Evolutionary conservation across 2,113 vertebrate species (phyloP).

Genomic region (Reinhardtius hippoglossoides): DNA sequence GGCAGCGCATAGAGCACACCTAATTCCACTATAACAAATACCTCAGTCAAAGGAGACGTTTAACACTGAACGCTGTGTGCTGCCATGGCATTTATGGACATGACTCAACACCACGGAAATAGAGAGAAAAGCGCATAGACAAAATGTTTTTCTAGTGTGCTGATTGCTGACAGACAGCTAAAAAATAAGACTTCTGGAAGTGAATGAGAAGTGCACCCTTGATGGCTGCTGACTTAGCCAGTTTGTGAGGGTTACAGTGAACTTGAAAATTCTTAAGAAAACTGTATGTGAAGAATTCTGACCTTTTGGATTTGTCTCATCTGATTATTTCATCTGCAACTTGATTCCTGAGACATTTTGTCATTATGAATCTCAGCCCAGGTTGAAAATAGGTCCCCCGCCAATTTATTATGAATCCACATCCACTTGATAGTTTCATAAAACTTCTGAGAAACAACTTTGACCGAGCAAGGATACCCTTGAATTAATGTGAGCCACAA

Average conservation of each 20-base stretch:
- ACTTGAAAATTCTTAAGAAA: constrained; percentile 1
- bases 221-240: constrained; percentile 41
- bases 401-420: constrained; percentile 13
- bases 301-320: constrained; percentile 28
- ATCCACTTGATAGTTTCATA: constrained; percentile 28
- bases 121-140: constrained; percentile 21
- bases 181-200: constrained; percentile 50
- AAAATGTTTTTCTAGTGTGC: constrained; percentile 14
- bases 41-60: constrained; percentile 39
- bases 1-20: constrained; percentile 39
- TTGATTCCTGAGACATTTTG: constrained; percentile 9
- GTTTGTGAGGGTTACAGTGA: constrained; percentile 4
- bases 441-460: constrained; percentile 1
- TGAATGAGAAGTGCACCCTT: constrained; percentile 35
- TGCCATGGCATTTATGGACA: constrained; percentile 63
- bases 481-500: constrained; percentile 43
- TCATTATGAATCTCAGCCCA: constrained; percentile 5
- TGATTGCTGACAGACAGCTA: constrained; percentile 44
- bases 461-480: constrained; percentile 13
- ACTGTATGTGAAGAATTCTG: background rate
- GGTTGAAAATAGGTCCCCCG: background rate
- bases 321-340: constrained; percentile 32
- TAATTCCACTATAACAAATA: constrained; percentile 39
- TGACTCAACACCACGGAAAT: constrained; percentile 33
- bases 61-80: constrained; percentile 60